phyloP scores from a whole-genome alignment of 1,140 invertebrate species.

The Hylaeus volcanicus region DNA sequence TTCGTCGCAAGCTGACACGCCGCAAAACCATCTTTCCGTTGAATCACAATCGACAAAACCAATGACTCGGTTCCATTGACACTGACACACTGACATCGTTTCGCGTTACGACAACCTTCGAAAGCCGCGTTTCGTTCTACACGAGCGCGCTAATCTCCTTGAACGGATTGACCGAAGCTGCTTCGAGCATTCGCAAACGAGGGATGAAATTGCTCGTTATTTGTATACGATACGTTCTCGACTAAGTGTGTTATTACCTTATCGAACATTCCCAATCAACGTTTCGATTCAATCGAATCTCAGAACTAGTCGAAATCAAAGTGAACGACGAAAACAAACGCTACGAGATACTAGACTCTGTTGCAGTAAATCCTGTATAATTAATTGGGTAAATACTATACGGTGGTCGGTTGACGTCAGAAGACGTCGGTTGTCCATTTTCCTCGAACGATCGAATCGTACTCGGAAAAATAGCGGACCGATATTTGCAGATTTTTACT shows the following conservation, averaged over 20 bases:
- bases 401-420: background rate
- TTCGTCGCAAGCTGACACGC: constrained; percentile 24
- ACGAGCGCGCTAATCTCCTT: constrained; percentile 55
- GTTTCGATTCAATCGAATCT: too few relatives aligned
- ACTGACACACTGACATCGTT: constrained; percentile 78
- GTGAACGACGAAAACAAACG: background rate
- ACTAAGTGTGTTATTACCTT: too few relatives aligned
- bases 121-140: constrained; percentile 52
- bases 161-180: constrained; percentile 46
- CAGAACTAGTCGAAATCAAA: too few relatives aligned
- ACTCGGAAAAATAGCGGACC: background rate
- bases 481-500: background rate
- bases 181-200: constrained; percentile 6
- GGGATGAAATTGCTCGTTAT: background rate
- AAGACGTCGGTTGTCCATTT: background rate
- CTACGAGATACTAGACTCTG: background rate
- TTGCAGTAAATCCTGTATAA: background rate
- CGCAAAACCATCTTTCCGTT: constrained; percentile 64
- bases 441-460: background rate
- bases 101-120: constrained; percentile 54
- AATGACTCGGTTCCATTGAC: constrained; percentile 73
- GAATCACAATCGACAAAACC: constrained; percentile 64
- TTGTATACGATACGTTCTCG: background rate
- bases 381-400: constrained; percentile 22
- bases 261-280: too few relatives aligned